phyloP scores from a whole-genome alignment of 2,797 vertebrate species.

The Brachyrhaphis roseni region DNA sequence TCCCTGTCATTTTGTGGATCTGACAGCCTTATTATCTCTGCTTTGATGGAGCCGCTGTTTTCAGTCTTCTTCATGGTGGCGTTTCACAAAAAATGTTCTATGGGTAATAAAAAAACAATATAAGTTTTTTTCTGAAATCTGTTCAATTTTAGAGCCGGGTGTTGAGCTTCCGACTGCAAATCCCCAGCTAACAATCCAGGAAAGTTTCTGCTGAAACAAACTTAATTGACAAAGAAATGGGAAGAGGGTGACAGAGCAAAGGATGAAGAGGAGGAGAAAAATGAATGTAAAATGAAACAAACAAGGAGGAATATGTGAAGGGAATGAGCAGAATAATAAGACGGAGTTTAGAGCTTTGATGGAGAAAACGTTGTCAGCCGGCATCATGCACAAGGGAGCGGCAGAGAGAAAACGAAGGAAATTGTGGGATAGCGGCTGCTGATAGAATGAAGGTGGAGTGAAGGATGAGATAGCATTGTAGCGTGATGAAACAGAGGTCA shows the following conservation, averaged over 20 bases:
- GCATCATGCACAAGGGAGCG: not conserved
- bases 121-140: not conserved
- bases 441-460: conserved; percentile 21
- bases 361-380: conserved; percentile 7
- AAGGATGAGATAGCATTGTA: conserved; percentile 36
- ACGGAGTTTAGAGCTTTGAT: conserved; percentile 1
- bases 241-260: not conserved
- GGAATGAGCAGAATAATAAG: not conserved
- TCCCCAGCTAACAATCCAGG: not conserved
- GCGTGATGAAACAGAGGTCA: conserved; percentile 55
- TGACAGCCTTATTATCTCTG: not conserved
- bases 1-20: not conserved
- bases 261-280: not conserved
- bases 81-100: not conserved
- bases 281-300: not conserved
- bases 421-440: conserved; percentile 32
- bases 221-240: not conserved
- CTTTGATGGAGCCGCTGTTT: too few relatives aligned
- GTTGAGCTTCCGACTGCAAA: not conserved
- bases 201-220: not conserved
- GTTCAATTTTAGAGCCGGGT: not conserved
- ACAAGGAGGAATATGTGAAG: not conserved
- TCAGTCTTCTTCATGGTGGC: not conserved
- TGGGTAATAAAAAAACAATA: not conserved
- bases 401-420: conserved; percentile 25